Conservation (phyloP, 2,888 invertebrate genomes). For the Cantharis flavilabris region DNA sequence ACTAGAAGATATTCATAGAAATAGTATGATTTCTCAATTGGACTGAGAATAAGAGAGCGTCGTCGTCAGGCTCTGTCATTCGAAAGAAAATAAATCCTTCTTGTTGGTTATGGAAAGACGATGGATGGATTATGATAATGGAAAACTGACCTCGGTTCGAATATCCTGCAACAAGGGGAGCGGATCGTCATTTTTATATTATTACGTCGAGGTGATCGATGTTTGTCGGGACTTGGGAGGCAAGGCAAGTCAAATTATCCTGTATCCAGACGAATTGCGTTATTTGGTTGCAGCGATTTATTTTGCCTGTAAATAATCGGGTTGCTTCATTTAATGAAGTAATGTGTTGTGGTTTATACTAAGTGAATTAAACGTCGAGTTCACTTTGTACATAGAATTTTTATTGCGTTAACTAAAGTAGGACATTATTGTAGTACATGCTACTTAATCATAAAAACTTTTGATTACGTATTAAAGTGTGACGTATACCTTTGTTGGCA, state of each 20-base stretch:
- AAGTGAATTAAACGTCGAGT: not conserved
- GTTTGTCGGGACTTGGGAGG: not conserved
- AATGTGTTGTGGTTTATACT: not conserved
- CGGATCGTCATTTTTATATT: no score
- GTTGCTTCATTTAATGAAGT: not conserved
- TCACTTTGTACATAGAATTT: constrained; percentile 14
- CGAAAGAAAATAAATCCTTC: no score
- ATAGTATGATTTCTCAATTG: no score
- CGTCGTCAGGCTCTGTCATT: no score
- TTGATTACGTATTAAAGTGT: constrained; percentile 23
- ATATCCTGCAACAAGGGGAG: no score
- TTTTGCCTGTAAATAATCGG: not conserved
- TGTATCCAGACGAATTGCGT: not conserved
- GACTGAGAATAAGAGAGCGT: no score
- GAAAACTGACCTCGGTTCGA: no score
- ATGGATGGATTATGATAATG: no score
- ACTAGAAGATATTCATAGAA: no score
- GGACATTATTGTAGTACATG: constrained; percentile 18
- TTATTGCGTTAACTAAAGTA: constrained; percentile 31
- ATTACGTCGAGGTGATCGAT: not conserved
- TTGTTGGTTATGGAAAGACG: no score
- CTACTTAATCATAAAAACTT: constrained; percentile 12
- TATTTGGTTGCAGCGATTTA: not conserved
- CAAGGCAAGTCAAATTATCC: not conserved
- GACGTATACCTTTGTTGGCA: constrained; percentile 13